Evolutionary conservation across 1,140 invertebrate species (phyloP).

Genomic region (Anoplophora glabripennis): DNA sequence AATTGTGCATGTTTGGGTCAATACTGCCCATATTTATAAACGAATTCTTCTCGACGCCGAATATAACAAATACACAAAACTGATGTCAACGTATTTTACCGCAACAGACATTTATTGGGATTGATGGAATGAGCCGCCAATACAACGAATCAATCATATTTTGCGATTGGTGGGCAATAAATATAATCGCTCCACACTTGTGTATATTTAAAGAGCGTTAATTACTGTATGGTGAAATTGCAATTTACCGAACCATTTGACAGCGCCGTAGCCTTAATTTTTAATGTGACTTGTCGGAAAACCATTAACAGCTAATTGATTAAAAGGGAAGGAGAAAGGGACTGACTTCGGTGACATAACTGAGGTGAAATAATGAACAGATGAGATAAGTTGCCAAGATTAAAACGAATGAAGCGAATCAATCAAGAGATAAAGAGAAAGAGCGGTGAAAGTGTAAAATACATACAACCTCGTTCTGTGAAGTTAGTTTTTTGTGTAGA

Average conservation of each 20-base stretch:
- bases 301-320: conserved; percentile 9
- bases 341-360: conserved; percentile 4
- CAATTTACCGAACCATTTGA: conserved; percentile 12
- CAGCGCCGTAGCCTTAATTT: conserved; percentile 3
- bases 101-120: conserved; percentile 4
- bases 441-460: background rate
- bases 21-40: too few relatives aligned
- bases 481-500: too few relatives aligned
- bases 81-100: background rate
- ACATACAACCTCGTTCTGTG: too few relatives aligned
- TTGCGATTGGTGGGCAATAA: background rate
- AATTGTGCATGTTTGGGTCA: too few relatives aligned
- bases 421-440: background rate
- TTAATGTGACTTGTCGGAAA: conserved; percentile 5
- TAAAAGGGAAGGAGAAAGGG: conserved; percentile 4
- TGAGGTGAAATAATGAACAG: conserved; percentile 10
- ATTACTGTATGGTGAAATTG: background rate
- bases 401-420: conserved; percentile 1
- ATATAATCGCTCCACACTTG: background rate
- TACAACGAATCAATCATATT: conserved; percentile 7
- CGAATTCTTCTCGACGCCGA: too few relatives aligned
- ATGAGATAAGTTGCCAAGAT: conserved; percentile 6
- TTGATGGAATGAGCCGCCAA: conserved; percentile 10
- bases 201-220: conserved; percentile 4
- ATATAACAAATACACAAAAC: conserved; percentile 2